Base-by-base conservation (phyloP, 2,113 vertebrate genomes). In the Thermophis baileyi region DNA sequence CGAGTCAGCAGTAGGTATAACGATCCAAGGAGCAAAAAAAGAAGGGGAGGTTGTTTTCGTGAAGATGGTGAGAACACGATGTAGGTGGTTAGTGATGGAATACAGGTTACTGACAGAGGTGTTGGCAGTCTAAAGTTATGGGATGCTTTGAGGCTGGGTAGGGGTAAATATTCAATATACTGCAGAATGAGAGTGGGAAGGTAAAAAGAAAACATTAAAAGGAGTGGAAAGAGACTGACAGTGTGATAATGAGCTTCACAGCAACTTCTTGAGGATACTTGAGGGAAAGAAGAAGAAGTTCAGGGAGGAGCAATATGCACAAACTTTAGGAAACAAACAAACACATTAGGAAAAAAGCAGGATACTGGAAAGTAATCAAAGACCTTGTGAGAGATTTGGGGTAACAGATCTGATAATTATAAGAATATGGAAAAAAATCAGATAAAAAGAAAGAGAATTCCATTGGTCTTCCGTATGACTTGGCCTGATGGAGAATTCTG, bases 381-480 rank as follows among this genome's bases (percentile, higher is more conserved):
- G 24, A 53, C 50, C 86, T 57, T 85, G 60, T 35, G 51, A 47
- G 49, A 22, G 69, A 89, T 89, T 94, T 90, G 88, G 91, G 89
- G 93, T 54, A 30, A 91, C 47, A 87, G 91, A 3, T 81, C 91
- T 54, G 51, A 0, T 89, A 30, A 87, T 18, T 4, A 87, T 90
- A 3, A 47, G 3, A 47, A 91, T 87, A 25, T 92, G 16, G 89
- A 53, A 6, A 81, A 7, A 49, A 92, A 60, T 16, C 91, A 81
- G 89, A 93, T 22, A 7, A 93, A 93, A 24, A 24, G 18, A 54
- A 55, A 25, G 81, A 92, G 12, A 25, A 12, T 87, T 20, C 14
- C 14, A 0, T 92, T 95, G 90, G 93, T 46, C 92, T 95, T 95
- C 93, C 93, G 24, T 92, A 91, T 91, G 91, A 89, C 35, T 94